Conservation (phyloP, 2,797 vertebrate species). For the Rhodeus uyekii region DNA sequence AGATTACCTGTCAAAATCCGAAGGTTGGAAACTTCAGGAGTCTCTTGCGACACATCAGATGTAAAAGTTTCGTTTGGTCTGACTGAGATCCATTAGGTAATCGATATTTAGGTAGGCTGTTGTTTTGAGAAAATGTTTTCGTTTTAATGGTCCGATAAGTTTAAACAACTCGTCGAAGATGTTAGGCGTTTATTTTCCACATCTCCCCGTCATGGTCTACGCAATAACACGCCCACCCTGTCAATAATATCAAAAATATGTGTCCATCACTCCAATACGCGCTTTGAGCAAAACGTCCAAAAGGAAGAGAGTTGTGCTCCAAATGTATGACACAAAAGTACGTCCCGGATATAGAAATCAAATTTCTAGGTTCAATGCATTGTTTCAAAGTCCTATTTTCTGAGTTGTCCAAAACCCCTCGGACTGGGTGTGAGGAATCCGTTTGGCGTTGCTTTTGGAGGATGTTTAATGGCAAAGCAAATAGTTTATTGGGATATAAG, state of each 20-base stretch:
- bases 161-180: background rate
- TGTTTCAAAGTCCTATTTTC: background rate
- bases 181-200: background rate
- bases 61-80: background rate
- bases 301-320: background rate
- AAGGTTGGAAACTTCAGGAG: background rate
- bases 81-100: slow-evolving; percentile 18
- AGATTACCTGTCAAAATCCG: slow-evolving; percentile 32
- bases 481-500: slow-evolving; percentile 5
- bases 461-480: background rate
- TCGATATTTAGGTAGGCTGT: background rate
- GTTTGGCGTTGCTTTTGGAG: slow-evolving; percentile 7
- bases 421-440: background rate
- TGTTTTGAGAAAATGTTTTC: background rate
- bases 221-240: background rate
- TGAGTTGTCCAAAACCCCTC: background rate
- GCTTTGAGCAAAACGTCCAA: background rate
- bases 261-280: background rate
- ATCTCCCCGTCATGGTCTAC: background rate
- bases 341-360: background rate
- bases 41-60: background rate
- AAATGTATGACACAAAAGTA: background rate
- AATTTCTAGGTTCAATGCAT: background rate
- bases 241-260: background rate
- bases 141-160: background rate